phyloP scores from a whole-genome alignment of 2,113 vertebrate genomes.

The Kryptolebias marmoratus region DNA sequence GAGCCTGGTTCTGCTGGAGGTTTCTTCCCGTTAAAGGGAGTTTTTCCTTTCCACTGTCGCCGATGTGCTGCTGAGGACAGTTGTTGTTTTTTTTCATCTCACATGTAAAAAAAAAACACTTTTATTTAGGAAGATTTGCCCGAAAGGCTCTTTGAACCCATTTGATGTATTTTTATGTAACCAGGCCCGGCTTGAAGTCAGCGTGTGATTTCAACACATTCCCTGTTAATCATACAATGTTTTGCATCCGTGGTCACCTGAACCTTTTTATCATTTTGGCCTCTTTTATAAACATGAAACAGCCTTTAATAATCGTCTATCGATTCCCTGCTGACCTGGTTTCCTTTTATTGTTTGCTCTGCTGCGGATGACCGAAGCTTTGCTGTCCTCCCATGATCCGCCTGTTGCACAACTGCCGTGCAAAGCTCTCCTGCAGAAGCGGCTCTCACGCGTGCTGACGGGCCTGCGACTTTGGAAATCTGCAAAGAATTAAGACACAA shows the following conservation, averaged over 20 bases:
- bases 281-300: not conserved
- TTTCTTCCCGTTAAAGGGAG: no score
- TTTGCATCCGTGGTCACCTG: not conserved
- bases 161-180: no score
- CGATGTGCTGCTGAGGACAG: no score
- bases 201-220: not conserved
- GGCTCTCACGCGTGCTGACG: not conserved
- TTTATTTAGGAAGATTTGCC: no score
- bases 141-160: no score
- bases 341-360: conserved; percentile 45
- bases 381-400: conserved; percentile 18
- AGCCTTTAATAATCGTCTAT: conserved; percentile 6
- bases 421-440: conserved; percentile 22
- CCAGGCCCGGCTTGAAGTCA: no score
- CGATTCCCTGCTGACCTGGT: conserved; percentile 47
- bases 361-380: conserved; percentile 8
- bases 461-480: not conserved
- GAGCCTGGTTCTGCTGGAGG: no score
- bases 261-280: not conserved
- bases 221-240: not conserved
- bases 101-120: no score
- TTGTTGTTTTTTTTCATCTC: no score
- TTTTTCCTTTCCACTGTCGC: no score
- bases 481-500: not conserved
- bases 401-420: conserved; percentile 18